Conservation (phyloP, 2,888 invertebrate species). For the Acrobasis consociella region DNA sequence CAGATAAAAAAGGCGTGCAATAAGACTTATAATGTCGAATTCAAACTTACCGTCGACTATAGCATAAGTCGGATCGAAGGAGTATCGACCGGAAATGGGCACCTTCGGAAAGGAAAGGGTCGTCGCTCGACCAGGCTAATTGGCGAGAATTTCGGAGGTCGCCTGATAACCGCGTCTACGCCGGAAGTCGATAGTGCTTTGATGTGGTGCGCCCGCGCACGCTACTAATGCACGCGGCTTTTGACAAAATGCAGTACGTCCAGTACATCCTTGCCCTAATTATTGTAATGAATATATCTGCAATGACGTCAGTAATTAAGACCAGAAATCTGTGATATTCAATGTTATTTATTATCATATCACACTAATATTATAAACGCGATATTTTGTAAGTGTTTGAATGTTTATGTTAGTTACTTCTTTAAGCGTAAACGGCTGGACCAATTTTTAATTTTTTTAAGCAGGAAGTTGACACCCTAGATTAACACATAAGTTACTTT, state of each 20-base stretch:
- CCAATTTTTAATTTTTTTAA: no score
- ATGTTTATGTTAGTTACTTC: no score
- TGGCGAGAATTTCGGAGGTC: conserved; percentile 78
- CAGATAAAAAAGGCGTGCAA: no score
- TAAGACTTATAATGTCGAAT: no score
- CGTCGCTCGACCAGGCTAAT: conserved; percentile 62
- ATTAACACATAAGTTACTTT: no score
- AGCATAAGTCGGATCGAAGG: conserved; percentile 36
- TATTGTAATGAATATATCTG: not conserved
- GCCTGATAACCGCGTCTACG: conserved; percentile 73
- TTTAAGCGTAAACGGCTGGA: no score
- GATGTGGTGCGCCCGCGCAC: conserved; percentile 71
- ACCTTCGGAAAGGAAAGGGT: conserved; percentile 56
- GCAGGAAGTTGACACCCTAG: no score
- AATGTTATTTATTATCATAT: not conserved
- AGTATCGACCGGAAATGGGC: conserved; percentile 54
- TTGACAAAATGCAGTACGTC: not conserved
- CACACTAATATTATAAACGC: no score
- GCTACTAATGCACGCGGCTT: conserved; percentile 42
- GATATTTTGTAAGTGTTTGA: no score
- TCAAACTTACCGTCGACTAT: not conserved
- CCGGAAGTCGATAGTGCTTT: conserved; percentile 79
- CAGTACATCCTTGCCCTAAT: not conserved
- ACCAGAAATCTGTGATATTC: not conserved
- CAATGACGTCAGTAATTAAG: conserved; percentile 1